Conservation (phyloP, 2,888 invertebrate species). For the Cataglyphis rosenhaueri region DNA sequence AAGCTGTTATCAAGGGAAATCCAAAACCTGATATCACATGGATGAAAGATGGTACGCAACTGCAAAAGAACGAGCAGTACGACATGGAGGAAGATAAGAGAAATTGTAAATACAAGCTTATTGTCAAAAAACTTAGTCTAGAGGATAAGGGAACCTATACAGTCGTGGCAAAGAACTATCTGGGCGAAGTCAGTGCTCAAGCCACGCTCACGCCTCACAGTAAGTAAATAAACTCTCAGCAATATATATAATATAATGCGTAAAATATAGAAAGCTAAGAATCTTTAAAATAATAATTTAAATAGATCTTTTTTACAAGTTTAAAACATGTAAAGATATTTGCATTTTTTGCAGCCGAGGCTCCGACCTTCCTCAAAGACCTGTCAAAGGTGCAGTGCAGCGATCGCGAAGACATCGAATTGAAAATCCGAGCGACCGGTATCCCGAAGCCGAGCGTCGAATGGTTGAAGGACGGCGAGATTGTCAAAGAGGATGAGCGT, state of each 20-base stretch:
- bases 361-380: slow-evolving; percentile 91
- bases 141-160: slow-evolving; percentile 93
- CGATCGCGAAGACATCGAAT: slow-evolving; percentile 90
- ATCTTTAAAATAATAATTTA: neutral
- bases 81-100: slow-evolving; percentile 88
- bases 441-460: slow-evolving; percentile 92
- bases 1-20: slow-evolving; percentile 94
- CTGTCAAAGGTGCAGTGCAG: slow-evolving; percentile 89
- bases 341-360: slow-evolving; percentile 88
- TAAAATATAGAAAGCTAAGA: neutral
- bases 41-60: slow-evolving; percentile 89
- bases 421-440: slow-evolving; percentile 92
- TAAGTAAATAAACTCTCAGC: slow-evolving; percentile 84
- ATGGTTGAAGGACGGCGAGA: slow-evolving; percentile 91
- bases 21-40: slow-evolving; percentile 96
- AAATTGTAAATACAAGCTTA: slow-evolving; percentile 90
- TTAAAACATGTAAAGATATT: neutral
- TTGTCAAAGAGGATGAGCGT: slow-evolving; percentile 88
- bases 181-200: slow-evolving; percentile 90
- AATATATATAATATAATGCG: neutral
- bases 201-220: slow-evolving; percentile 91
- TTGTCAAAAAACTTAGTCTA: slow-evolving; percentile 90
- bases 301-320: neutral
- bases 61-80: slow-evolving; percentile 87
- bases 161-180: slow-evolving; percentile 91